Evolutionary conservation across 64 coral and sea anemone species (phyloP), one percentile per base, ranked within the genome.

Genomic region (Catalaphyllia jardinei): DNA sequence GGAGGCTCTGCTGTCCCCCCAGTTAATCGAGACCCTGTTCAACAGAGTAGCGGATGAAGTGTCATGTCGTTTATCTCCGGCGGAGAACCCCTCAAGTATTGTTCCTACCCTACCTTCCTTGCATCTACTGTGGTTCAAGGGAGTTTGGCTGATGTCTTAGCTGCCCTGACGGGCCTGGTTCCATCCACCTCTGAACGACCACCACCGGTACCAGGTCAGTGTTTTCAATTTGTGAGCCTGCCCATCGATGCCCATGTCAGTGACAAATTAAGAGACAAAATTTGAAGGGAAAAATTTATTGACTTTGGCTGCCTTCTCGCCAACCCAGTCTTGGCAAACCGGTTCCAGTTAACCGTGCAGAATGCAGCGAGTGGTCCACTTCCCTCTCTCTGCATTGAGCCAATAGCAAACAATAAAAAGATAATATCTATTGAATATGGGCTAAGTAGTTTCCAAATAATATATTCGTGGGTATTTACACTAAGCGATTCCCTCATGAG

Each of bases 261-360:
- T 11, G 75, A 78, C 1, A 78, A 78, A 54, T 54, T 78, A 52
- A 1, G 39, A 6, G 75, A 54, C 27, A 78, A 78, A 78, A 78
- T 78, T 20, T 78, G 49, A 49, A 78, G 54, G 46, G 46, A 78
- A n/a, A n/a, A n/a, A n/a, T n/a, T 17, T 16, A 78, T 78, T 52
- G 75, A 78, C 46, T 78, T 78, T 78, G 75, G 75, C 75, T 78
- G 0, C 54, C 75, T 78, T 27, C 75, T 78, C 25, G 42, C 42
- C 42, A 78, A 78, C 75, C 75, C 75, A n/a, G 75, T 78, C 20
- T 54, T 31, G 5, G 80, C 57, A 46, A 83, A 83, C 80, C 57
- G 25, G 10, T 86, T 15, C 18, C 67, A 71, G 31, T 25, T 86
- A 49, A n/a, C 82, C 17, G 62, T 86, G 2, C 82, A 86, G 61